A percentile compares a stretch with the other conserved stretches of the same genome.
Evolutionary conservation across 2,113 vertebrate genomes (phyloP).

Genomic region (Chiloscyllium plagiosum): DNA sequence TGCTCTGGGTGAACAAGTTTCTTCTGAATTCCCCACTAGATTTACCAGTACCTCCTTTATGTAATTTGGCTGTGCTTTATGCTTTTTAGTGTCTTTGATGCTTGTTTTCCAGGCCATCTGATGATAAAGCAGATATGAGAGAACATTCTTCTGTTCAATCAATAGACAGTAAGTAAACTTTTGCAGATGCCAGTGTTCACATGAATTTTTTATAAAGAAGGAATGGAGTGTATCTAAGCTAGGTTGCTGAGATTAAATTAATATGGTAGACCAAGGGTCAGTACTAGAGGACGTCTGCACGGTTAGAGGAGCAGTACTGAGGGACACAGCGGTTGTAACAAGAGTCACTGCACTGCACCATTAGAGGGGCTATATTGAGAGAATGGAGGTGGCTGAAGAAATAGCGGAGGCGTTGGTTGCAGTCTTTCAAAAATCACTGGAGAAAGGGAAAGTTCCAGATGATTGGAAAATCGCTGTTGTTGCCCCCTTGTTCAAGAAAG

Average conservation of each 20-base stretch:
- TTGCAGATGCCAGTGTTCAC: not conserved
- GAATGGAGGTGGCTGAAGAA: too few relatives aligned
- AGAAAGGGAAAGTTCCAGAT: too few relatives aligned
- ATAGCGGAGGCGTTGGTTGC: too few relatives aligned
- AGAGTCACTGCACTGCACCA: too few relatives aligned
- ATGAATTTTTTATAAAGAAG: not conserved
- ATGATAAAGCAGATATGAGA: not conserved
- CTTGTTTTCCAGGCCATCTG: not conserved
- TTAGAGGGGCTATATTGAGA: too few relatives aligned
- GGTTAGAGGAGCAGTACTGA: too few relatives aligned
- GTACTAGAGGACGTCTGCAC: too few relatives aligned
- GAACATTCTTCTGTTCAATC: not conserved
- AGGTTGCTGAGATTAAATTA: not conserved
- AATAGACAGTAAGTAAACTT: constrained; percentile 1
- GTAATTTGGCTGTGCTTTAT: not conserved
- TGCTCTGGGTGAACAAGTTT: not conserved
- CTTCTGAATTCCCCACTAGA: not conserved
- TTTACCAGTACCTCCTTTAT: not conserved
- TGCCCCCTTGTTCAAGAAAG: too few relatives aligned
- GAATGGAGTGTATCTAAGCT: not conserved
- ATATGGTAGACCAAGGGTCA: not conserved
- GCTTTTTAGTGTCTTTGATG: constrained; percentile 17
- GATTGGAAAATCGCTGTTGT: too few relatives aligned
- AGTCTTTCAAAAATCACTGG: too few relatives aligned
- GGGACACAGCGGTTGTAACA: too few relatives aligned